Conservation (phyloP, 1,140 invertebrate species). For the Drosophila bifasciata region DNA sequence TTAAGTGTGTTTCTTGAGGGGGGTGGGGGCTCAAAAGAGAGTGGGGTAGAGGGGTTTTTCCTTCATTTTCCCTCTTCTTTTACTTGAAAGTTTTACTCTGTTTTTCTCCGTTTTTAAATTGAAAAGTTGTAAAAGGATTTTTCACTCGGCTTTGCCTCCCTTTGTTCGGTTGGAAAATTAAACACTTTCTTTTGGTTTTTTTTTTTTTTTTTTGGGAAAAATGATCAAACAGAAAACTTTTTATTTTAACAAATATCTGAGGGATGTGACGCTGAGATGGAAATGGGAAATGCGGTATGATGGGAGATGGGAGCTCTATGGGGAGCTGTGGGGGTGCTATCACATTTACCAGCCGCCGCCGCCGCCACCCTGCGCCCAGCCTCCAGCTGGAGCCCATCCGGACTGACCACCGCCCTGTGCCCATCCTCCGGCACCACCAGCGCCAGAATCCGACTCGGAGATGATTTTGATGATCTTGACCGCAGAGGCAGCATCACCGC, state of each 20-base stretch:
- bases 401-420: conserved; percentile 32
- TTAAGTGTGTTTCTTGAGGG: conserved; percentile 66
- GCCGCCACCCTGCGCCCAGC: conserved; percentile 34
- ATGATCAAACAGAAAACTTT: conserved; percentile 66
- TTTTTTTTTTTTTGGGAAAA: conserved; percentile 31
- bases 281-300: conserved; percentile 19
- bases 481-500: background rate
- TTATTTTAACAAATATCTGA: conserved; percentile 59
- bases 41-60: conserved; percentile 17
- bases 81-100: conserved; percentile 40
- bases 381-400: conserved; percentile 16
- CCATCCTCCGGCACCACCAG: too few species aligned
- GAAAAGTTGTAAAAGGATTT: conserved; percentile 74
- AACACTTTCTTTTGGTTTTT: conserved; percentile 29
- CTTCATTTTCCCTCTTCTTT: conserved; percentile 23
- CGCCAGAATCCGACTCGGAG: too few species aligned
- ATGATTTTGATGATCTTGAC: too few species aligned
- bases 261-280: conserved; percentile 2
- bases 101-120: conserved; percentile 55
- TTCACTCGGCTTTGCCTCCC: conserved; percentile 34
- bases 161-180: conserved; percentile 36
- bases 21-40: background rate
- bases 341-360: conserved; percentile 67
- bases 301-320: background rate
- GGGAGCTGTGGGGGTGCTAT: conserved; percentile 41